Conservation (phyloP, 2,797 vertebrate genomes). For the Chiloscyllium punctatum region DNA sequence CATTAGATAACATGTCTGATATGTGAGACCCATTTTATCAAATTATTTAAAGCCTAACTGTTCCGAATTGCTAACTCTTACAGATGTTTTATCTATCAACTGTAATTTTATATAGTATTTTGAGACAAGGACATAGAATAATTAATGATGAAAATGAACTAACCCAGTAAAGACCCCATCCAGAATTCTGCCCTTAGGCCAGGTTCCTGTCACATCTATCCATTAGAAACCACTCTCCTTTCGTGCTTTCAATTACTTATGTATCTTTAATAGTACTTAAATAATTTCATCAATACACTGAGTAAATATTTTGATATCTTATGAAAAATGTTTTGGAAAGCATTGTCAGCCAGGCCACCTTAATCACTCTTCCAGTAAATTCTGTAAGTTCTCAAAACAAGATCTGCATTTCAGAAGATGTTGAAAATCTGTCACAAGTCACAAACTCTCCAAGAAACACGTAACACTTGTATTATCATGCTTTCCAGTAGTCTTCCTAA, state of each 20-base stretch:
- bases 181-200: neutral
- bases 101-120: neutral
- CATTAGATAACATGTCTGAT: neutral
- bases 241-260: neutral
- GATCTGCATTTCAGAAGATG: neutral
- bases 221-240: neutral
- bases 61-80: neutral
- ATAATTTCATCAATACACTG: neutral
- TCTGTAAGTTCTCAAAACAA: neutral
- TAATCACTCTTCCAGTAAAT: neutral
- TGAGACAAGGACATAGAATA: neutral
- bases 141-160: neutral
- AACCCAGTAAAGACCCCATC: neutral
- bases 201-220: neutral
- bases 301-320: neutral
- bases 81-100: neutral
- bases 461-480: neutral
- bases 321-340: neutral
- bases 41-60: neutral
- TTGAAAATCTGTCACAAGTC: neutral
- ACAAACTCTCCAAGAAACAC: neutral
- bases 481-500: no score
- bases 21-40: neutral
- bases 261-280: neutral
- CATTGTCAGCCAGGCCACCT: neutral